Evolutionary conservation across 2,113 vertebrate genomes (phyloP).

Genomic region (Eudyptes chrysolophus): DNA sequence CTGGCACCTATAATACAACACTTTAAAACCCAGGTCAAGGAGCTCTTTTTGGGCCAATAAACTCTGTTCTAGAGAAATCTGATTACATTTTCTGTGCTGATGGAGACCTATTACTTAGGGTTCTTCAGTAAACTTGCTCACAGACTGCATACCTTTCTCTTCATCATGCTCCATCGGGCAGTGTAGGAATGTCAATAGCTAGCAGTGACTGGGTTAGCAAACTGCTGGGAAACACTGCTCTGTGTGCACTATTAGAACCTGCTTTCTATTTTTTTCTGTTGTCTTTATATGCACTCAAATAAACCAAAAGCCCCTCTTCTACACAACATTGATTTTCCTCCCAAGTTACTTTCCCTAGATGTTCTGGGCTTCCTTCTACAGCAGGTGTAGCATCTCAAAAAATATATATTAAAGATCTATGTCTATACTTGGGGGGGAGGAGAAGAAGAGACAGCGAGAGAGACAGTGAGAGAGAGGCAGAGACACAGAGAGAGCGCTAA

Average conservation of each 20-base stretch:
- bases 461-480: background rate
- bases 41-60: background rate
- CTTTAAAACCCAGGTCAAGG: background rate
- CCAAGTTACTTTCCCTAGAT: background rate
- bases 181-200: background rate
- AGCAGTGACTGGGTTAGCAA: background rate
- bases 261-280: background rate
- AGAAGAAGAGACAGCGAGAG: background rate
- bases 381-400: background rate
- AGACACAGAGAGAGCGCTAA: background rate
- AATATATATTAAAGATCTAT: background rate
- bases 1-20: background rate
- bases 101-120: background rate
- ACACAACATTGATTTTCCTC: background rate
- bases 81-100: background rate
- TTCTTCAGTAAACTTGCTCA: background rate
- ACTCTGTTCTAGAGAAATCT: background rate
- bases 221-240: background rate
- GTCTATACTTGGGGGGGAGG: rapidly evolving
- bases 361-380: background rate
- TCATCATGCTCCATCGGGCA: background rate
- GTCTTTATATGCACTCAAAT: background rate
- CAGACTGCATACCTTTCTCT: background rate
- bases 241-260: background rate
- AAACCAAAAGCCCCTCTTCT: background rate